These are phyloP conservation scores for Drosophila neonasuta DNA, from an alignment of 2,888 invertebrate genomes.

Conservation along the genomic window DNA sequence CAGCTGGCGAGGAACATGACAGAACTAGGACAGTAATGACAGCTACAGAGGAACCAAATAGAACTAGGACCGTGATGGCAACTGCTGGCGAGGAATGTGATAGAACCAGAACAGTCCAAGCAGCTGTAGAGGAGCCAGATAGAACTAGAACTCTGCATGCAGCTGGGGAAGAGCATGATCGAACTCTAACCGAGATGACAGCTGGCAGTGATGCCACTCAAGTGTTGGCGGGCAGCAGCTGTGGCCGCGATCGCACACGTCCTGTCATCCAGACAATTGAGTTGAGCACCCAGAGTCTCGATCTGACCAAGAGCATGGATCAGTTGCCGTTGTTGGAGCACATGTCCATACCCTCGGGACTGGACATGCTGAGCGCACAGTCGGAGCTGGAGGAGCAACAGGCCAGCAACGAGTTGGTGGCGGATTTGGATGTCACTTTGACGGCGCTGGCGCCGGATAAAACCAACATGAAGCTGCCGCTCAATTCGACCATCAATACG, in stretches of 20 bases:
- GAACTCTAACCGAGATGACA: conserved; percentile 15
- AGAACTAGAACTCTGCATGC: neutral
- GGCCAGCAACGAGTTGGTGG: neutral
- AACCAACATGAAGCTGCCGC: conserved; percentile 77
- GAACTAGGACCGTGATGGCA: neutral
- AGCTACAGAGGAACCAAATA: neutral
- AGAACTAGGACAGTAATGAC: too few relatives aligned
- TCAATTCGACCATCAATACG: conserved; percentile 80
- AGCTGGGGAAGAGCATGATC: neutral
- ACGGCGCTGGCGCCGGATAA: conserved; percentile 73
- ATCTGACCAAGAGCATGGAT: conserved; percentile 65
- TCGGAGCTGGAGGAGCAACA: conserved; percentile 24
- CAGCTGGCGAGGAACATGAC: neutral
- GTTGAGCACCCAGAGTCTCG: conserved; percentile 20
- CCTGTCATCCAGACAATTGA: conserved; percentile 9
- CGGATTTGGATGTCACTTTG: conserved; percentile 68
- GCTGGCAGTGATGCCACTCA: conserved; percentile 30
- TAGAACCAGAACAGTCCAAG: neutral
- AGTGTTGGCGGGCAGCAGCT: neutral
- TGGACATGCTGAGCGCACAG: conserved; percentile 47
- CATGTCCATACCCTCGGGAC: conserved; percentile 74
- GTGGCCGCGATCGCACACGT: conserved; percentile 10
- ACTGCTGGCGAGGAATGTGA: neutral
- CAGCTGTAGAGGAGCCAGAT: neutral
- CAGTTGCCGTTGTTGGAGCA: conserved; percentile 73